Evolutionary conservation across 2,888 invertebrate species (phyloP), one percentile per base, ranked within the genome.

Genomic region (Spilarctia lutea): DNA sequence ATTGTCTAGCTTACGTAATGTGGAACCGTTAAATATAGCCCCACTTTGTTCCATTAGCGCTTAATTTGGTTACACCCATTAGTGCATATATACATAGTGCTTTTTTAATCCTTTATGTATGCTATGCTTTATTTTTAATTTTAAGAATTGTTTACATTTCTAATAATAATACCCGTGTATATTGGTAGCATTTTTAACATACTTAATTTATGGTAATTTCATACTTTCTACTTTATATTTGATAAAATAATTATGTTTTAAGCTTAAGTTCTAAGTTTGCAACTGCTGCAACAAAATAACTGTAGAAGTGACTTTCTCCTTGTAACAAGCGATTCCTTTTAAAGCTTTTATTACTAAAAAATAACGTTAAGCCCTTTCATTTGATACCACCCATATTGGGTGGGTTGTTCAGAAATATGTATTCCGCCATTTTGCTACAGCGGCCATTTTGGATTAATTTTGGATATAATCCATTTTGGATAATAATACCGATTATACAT

Each of bases 1-100:
- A 66, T 52, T 69, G 56, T 69, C 56, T 52, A 52, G 67, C 56
- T 7, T 27, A 30, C 24, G 63, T 68, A 73, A 3, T 68, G n/a
- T 68, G 30, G 30, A 42, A 42, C 48, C 20, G 33, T 73, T 42
- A 73, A 68, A 68, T 63, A 68, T 73, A n/a, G 65, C 73, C 65
- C 74, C 68, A 80, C 70, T 80, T 70, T 24, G 42, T 27, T 75
- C 81, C 81, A 82, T 82, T 81, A 82, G 70, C 45, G 68, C 74
- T 75, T 77, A 73, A 73, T 73, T 73, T 73, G 48, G 63, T 73
- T 68, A 52, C 11, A 68, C 67, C 73, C 74, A 72, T 79, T 79
- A 71, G 68, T 73, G 66, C 71, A 67, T 75, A 52, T 63, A 69
- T 27, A 71, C 48, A 20, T 66, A 72, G 48, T 72, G 67, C 56